Conservation (phyloP, 2,113 vertebrate species). For the Brachyistius frenatus region DNA sequence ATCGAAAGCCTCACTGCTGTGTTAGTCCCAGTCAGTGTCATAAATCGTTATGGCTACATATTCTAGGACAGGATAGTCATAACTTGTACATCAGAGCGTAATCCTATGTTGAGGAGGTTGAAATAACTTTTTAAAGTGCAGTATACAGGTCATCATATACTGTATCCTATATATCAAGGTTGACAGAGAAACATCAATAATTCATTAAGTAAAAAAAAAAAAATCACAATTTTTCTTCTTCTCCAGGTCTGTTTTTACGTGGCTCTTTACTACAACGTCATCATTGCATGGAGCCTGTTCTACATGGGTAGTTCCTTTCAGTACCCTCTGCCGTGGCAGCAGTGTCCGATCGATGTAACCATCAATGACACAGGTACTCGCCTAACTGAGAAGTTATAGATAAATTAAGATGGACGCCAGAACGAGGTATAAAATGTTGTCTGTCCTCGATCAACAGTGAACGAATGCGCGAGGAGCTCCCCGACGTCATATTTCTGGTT, state of each 20-base stretch:
- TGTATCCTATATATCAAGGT: too few species aligned
- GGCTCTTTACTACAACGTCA: slow-evolving; percentile 86
- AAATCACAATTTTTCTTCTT: slow-evolving; percentile 6
- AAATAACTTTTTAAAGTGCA: background rate
- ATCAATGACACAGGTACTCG: slow-evolving; percentile 80
- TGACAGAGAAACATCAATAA: too few species aligned
- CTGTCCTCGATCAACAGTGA: slow-evolving; percentile 73
- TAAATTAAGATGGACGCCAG: background rate
- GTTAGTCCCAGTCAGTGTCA: background rate
- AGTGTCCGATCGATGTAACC: slow-evolving; percentile 81
- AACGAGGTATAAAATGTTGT: background rate
- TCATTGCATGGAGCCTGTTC: slow-evolving; percentile 88
- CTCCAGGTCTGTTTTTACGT: slow-evolving; percentile 86
- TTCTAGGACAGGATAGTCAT: background rate
- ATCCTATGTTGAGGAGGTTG: too few species aligned
- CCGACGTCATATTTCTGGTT: slow-evolving; percentile 90
- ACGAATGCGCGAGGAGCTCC: slow-evolving; percentile 84
- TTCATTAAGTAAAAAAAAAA: background rate
- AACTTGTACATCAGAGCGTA: too few species aligned
- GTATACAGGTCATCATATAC: too few species aligned
- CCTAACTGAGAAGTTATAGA: background rate
- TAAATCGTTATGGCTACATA: background rate
- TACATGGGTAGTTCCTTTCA: slow-evolving; percentile 88
- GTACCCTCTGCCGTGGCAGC: slow-evolving; percentile 86
- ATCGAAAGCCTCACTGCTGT: background rate